phyloP scores from a whole-genome alignment of 2,797 vertebrate species.

The Neosilurus hyrtlii region DNA sequence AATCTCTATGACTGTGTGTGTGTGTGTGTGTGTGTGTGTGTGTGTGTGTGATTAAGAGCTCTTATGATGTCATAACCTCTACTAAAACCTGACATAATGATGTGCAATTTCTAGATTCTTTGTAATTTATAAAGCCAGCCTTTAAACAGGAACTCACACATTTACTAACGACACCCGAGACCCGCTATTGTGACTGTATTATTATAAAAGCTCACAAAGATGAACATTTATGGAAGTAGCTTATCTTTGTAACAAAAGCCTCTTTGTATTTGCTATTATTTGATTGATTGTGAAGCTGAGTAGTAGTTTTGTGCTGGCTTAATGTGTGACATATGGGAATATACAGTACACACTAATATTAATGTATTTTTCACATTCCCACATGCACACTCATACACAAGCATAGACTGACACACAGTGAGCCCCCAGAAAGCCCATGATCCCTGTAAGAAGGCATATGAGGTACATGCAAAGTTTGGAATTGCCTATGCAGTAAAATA shows the following conservation, averaged over 20 bases:
- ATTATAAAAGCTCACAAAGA: conserved; percentile 27
- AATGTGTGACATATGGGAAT: conserved; percentile 8
- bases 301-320: conserved; percentile 35
- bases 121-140: conserved; percentile 44
- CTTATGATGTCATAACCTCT: conserved; percentile 43
- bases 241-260: conserved; percentile 22
- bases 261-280: conserved; percentile 22
- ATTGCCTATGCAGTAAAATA: conserved; percentile 21
- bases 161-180: conserved; percentile 38
- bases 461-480: conserved; percentile 7
- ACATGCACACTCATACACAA: conserved; percentile 5
- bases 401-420: not conserved
- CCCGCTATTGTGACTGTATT: conserved; percentile 16
- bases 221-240: conserved; percentile 12
- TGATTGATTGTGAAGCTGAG: conserved; percentile 28
- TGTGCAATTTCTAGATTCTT: conserved; percentile 25
- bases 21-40: conserved; percentile 4
- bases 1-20: conserved; percentile 12
- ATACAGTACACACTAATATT: conserved; percentile 13
- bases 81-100: conserved; percentile 32
- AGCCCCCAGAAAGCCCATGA: not conserved
- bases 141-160: conserved; percentile 11
- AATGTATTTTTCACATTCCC: conserved; percentile 15
- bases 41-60: conserved; percentile 29
- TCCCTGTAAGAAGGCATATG: not conserved